Conservation (phyloP, 2,888 invertebrate genomes). For the Chrysotoxum bicinctum region DNA sequence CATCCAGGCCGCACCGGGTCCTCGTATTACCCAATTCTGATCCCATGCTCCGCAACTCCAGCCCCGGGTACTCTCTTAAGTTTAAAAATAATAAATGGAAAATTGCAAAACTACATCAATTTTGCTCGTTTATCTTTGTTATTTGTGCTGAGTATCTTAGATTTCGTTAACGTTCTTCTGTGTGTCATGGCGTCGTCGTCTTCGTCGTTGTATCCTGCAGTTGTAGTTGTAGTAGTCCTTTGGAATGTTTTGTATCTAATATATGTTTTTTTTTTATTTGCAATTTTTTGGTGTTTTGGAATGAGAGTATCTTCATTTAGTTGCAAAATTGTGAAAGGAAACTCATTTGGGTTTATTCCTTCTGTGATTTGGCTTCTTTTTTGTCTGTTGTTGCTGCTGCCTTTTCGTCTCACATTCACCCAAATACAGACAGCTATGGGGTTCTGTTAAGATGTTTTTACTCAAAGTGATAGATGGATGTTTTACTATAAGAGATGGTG, state of each 20-base stretch:
- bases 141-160: constrained; percentile 70
- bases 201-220: not conserved
- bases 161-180: constrained; percentile 63
- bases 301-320: constrained; percentile 35
- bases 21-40: not conserved
- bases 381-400: not conserved
- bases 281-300: constrained; percentile 5
- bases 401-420: not conserved
- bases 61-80: constrained; percentile 32
- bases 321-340: constrained; percentile 35
- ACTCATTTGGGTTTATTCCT: constrained; percentile 63
- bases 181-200: constrained; percentile 25
- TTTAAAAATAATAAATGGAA: constrained; percentile 73
- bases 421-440: not conserved
- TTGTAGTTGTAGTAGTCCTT: constrained; percentile 1
- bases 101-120: constrained; percentile 73
- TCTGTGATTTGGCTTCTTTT: constrained; percentile 55
- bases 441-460: constrained; percentile 22
- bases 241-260: constrained; percentile 33
- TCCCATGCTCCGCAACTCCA: not conserved
- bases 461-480: constrained; percentile 47
- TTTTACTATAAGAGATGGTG: not conserved
- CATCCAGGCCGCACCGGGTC: not conserved
- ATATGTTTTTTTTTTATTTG: not conserved
- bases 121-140: constrained; percentile 73